Evolutionary conservation across 2,888 invertebrate genomes (phyloP), one percentile per base, ranked within the genome.

Genomic region (Thyatira batis): DNA sequence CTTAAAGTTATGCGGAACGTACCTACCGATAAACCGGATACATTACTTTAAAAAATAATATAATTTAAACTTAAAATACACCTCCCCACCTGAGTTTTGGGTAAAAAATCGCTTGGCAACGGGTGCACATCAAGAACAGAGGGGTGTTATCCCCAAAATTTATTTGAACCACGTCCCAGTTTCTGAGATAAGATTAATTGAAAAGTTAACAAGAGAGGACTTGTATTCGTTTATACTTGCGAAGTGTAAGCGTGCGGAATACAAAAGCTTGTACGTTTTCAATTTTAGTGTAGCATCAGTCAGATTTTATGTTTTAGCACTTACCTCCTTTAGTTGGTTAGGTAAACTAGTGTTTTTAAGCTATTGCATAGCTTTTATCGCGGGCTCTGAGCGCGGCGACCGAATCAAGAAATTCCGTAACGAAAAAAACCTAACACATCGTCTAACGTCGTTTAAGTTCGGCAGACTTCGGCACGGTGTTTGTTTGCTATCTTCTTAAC

Each of bases 181-280:
- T 58, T 53, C 17, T 43, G 53, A 65, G 68, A 68, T 68, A 68
- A 68, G 67, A 68, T 68, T 68, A 68, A 68, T 63, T 60, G 63
- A 63, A 63, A 63, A 63, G 63, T 63, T 63, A 58, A 27, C 27
- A 10, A 27, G 27, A 48, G 46, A 10, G 9, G 46, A 48, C 46
- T 48, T 17, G 46, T 48, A 27, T 48, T 27, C 46, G 27, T 25
- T 48, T 48, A 20, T 25, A 10, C 27, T 48, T 48, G 46, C 46
- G 46, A 48, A 20, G 17, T 48, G 13, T 8, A 13, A 17, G 33
- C 33, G 33, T 17, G 17, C 33, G 25, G 39, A 50, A 50, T 39
- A 50, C 50, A 50, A 33, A 49, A 13, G 27, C 20, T 21, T 48
- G 17, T 10, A 17, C 27, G 13, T 39, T 39, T 39, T 39, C 33